Percentiles rank a stretch among this genome's conserved stretches.
Conservation (phyloP, 2,113 vertebrate genomes). For the Madoqua kirkii region DNA sequence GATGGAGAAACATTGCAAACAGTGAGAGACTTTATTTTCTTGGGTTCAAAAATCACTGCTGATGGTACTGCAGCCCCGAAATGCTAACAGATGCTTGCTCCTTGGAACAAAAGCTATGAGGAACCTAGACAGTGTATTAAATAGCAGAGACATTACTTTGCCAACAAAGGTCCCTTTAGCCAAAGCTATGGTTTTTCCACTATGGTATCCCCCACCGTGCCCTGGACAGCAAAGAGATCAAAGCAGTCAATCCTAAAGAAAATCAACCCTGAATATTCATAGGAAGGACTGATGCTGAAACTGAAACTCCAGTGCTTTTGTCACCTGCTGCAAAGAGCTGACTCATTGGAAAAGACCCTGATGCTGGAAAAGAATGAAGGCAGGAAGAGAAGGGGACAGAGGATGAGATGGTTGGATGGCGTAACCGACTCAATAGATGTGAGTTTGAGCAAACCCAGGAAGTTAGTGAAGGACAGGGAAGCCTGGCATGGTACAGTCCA, state of each 20-base stretch:
- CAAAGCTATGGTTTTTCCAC: background rate
- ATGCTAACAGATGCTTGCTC: background rate
- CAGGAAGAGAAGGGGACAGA: background rate
- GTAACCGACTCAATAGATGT: background rate
- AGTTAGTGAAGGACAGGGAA: background rate
- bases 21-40: background rate
- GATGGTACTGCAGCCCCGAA: background rate
- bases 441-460: background rate
- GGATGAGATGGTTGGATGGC: background rate
- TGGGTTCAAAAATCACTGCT: background rate
- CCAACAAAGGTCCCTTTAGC: background rate
- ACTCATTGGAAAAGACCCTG: background rate
- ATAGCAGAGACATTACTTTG: background rate
- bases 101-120: background rate
- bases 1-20: background rate
- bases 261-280: background rate
- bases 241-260: background rate
- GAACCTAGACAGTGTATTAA: background rate
- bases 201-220: background rate
- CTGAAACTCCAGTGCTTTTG: background rate
- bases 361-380: background rate
- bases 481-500: background rate
- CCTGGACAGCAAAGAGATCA: background rate
- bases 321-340: background rate
- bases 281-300: background rate